Conservation (phyloP, 2,113 vertebrate species). For the Platichthys flesus region DNA sequence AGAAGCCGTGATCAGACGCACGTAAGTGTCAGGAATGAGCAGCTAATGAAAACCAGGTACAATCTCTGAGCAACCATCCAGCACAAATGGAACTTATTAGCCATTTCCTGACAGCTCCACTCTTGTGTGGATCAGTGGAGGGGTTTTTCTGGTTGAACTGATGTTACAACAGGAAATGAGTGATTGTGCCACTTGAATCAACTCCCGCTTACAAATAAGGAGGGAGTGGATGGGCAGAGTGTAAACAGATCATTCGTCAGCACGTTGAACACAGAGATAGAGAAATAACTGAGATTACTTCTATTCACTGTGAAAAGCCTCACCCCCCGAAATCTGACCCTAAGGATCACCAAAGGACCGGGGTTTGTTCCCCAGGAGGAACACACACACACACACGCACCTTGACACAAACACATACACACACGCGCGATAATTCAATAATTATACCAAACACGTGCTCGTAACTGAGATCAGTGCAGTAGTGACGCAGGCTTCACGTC, state of each 20-base stretch:
- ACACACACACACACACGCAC: neutral
- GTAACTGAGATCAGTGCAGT: slow-evolving; percentile 16
- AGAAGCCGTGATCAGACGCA: neutral
- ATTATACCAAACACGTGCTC: slow-evolving; percentile 6
- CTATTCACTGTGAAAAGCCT: neutral
- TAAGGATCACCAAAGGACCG: neutral
- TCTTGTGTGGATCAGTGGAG: neutral
- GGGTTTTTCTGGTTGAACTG: neutral
- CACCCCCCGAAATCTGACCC: too few species aligned
- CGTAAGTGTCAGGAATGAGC: neutral
- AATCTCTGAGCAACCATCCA: neutral
- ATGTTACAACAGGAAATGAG: neutral
- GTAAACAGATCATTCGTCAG: slow-evolving; percentile 19
- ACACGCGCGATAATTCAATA: neutral
- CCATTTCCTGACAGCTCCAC: neutral
- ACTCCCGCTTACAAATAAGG: slow-evolving; percentile 12
- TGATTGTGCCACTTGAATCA: slow-evolving; percentile 22
- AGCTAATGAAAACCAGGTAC: slow-evolving; percentile 1
- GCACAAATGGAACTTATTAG: slow-evolving; percentile 5
- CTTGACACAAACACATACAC: neutral
- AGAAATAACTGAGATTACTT: neutral
- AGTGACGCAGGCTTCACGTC: slow-evolving; percentile 36
- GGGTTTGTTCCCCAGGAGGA: neutral
- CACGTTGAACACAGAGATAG: neutral
- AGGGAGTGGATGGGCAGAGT: slow-evolving; percentile 13